phyloP scores from a whole-genome alignment of 2,888 invertebrate species.

The Formica aserva region DNA sequence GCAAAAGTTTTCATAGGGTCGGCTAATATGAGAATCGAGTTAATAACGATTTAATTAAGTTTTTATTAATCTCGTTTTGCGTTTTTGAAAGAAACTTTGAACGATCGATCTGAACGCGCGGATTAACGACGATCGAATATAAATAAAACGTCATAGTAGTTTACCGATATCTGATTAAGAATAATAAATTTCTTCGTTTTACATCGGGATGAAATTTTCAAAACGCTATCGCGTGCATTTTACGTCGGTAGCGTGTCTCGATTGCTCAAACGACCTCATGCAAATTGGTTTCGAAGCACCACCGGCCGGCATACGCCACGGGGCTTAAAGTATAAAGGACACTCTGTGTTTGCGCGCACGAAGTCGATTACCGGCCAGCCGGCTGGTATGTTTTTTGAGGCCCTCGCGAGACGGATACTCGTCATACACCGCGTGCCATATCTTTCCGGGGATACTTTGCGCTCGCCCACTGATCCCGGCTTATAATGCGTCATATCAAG shows the following conservation, averaged over 20 bases:
- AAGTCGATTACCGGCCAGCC: conserved; percentile 61
- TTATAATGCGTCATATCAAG: conserved; percentile 34
- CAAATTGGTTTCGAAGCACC: conserved; percentile 64
- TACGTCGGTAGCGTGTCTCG: conserved; percentile 6
- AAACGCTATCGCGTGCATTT: conserved; percentile 33
- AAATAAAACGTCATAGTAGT: neutral
- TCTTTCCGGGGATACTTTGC: conserved; percentile 37
- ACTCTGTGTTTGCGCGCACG: conserved; percentile 51
- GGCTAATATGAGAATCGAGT: conserved; percentile 15
- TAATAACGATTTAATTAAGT: conserved; percentile 17
- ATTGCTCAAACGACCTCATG: conserved; percentile 53
- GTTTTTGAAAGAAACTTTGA: neutral
- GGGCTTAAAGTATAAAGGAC: conserved; percentile 62
- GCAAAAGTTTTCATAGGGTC: conserved; percentile 15
- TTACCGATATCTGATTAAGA: conserved; percentile 19
- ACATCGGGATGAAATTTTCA: neutral
- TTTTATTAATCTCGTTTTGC: conserved; percentile 25
- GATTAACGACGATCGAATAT: conserved; percentile 14
- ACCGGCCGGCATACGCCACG: conserved; percentile 59
- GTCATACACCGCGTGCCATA: conserved; percentile 56
- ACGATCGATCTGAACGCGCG: neutral
- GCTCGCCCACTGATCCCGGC: conserved; percentile 8
- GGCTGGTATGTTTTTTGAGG: conserved; percentile 42
- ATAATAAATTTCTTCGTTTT: neutral
- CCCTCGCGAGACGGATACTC: conserved; percentile 17